Percentiles rank a stretch among this genome's conserved stretches.
Evolutionary conservation across 2,888 invertebrate species (phyloP).

Genomic region (Drosophila recens): DNA sequence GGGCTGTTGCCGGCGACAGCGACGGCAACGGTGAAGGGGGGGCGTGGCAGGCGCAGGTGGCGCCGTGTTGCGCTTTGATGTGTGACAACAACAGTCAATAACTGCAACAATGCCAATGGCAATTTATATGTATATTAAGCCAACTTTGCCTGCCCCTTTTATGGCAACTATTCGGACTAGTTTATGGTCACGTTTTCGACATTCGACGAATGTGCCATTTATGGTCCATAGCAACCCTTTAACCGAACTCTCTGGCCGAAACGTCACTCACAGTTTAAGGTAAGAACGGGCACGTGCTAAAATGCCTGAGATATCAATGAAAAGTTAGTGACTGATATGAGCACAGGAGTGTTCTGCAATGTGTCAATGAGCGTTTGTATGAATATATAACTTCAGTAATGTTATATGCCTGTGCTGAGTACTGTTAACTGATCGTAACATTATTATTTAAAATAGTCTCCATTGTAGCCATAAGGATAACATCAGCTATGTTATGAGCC

Average conservation of each 20-base stretch:
- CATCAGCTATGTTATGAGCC: no score
- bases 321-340: not conserved
- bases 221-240: constrained; percentile 3
- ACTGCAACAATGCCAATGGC: constrained; percentile 66
- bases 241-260: not conserved
- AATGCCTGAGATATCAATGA: not conserved
- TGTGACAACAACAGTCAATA: constrained; percentile 78
- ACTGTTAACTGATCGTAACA: no score
- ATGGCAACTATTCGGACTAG: constrained; percentile 56
- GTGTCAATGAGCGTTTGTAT: not conserved
- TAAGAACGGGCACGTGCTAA: not conserved
- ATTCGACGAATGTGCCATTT: constrained; percentile 10
- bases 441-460: no score
- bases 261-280: constrained; percentile 22
- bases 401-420: not conserved
- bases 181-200: constrained; percentile 72
- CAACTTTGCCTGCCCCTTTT: constrained; percentile 33
- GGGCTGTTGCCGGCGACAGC: constrained; percentile 15
- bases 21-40: constrained; percentile 3
- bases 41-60: constrained; percentile 47
- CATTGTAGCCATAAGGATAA: no score
- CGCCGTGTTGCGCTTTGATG: constrained; percentile 67
- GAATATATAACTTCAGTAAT: not conserved
- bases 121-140: constrained; percentile 64
- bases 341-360: not conserved